Evolutionary conservation across 2,888 invertebrate genomes (phyloP), one percentile per base, ranked within the genome.

Genomic region (Penaeus monodon): DNA sequence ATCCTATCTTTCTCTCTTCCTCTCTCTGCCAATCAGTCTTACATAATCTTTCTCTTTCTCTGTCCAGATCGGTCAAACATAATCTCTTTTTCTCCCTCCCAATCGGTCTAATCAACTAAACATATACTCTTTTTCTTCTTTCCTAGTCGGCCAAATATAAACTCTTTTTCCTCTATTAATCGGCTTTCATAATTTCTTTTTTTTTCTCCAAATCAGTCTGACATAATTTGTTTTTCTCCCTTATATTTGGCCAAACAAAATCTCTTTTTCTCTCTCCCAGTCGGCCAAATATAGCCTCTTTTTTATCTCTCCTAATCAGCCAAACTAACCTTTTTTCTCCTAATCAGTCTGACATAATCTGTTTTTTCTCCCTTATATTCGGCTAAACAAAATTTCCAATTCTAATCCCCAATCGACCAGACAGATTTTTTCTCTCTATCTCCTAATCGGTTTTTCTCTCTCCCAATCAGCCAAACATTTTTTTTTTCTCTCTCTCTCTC

Each of bases 81-180:
- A 22, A 17, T 38, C 49, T 68, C 66, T 49, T 38, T 68, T 64
- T 33, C 65, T 76, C 76, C 64, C 74, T 74, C 82, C 63, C 64
- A 70, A 29, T 82, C 73, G 49, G 27, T 73, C 82, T 82, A 44
- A 73, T 63, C 73, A 73, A 44, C 49, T 73, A 38, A 14, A 38
- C 29, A 38, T 44, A 20, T 3, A 20, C 68, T 12, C 66, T 68
- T 38, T 68, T 64, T 33, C 38, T 64, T 64, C 73, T 63, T 38
- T 57, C 74, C 70, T n/a, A 68, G 22, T 49, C 2, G 29, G 2
- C 49, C 20, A 33, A 33, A 33, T 3, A 3, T 33, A 33, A 33
- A 33, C 73, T 74, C 82, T 64, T 82, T 38, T 74, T 27, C n/a
- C 77, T 63, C 27, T 63, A 6, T n/a, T 49, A 10, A 8, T 33